phyloP scores from a whole-genome alignment of 2,113 vertebrate species.

The Pelecanus crispus region DNA sequence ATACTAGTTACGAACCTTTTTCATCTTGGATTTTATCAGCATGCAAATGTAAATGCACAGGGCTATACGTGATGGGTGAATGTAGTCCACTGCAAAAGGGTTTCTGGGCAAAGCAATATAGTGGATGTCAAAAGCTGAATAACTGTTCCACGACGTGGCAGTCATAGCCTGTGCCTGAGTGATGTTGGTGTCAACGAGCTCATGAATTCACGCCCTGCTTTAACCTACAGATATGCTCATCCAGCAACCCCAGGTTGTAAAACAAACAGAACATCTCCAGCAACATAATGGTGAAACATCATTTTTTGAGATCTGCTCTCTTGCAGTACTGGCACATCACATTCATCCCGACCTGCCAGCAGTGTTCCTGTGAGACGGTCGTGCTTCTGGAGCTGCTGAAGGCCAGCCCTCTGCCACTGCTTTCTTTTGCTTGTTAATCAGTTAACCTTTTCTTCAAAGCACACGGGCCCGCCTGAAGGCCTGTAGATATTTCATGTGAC shows the following conservation, averaged over 20 bases:
- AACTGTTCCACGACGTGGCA: accelerated
- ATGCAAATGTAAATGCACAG: accelerated
- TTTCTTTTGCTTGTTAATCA: background rate
- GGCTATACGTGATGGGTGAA: accelerated
- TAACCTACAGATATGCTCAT: accelerated
- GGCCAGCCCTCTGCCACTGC: background rate
- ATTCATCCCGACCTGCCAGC: background rate
- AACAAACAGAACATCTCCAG: background rate
- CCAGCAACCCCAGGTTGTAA: background rate
- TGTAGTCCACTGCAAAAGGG: background rate
- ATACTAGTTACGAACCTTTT: background rate
- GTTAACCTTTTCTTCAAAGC: background rate
- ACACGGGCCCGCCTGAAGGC: background rate
- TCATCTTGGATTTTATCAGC: background rate
- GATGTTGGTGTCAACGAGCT: accelerated
- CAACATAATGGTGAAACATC: accelerated
- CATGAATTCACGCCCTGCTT: background rate
- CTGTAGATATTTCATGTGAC: background rate
- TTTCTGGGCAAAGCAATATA: background rate
- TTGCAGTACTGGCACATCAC: background rate
- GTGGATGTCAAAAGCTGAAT: background rate
- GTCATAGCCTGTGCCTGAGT: background rate
- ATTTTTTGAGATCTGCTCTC: background rate
- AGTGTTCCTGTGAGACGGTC: background rate
- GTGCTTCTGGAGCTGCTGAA: background rate